Conservation (phyloP, 2,113 vertebrate species). For the Conger conger region DNA sequence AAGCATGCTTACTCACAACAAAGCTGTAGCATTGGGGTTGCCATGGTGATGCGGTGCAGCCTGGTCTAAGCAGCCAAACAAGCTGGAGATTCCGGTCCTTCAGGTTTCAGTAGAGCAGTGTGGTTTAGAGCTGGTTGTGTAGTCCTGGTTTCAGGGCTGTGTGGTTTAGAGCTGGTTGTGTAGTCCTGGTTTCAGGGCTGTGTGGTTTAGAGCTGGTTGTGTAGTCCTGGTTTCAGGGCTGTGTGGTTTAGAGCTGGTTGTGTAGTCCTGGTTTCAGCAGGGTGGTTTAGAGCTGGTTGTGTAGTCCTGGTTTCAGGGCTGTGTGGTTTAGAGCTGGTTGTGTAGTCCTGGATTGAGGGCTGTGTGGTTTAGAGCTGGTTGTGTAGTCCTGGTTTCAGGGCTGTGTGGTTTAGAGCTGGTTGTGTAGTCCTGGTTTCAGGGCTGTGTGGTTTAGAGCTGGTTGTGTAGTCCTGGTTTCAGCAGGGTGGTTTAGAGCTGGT, state of each 20-base stretch:
- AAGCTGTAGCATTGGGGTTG: constrained; percentile 53
- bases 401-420: constrained; percentile 61
- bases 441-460: constrained; percentile 40
- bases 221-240: constrained; percentile 10
- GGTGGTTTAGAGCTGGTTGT: no score
- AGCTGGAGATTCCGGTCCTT: constrained; percentile 71
- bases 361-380: constrained; percentile 38
- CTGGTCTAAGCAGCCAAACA: constrained; percentile 74
- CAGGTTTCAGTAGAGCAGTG: no score
- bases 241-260: constrained; percentile 38
- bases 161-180: constrained; percentile 26
- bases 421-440: constrained; percentile 38
- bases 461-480: constrained; percentile 59
- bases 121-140: constrained; percentile 61
- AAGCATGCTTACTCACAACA: constrained; percentile 43
- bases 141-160: constrained; percentile 31
- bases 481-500: constrained; percentile 60
- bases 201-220: constrained; percentile 29
- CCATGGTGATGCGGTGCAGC: constrained; percentile 61
- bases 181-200: constrained; percentile 31
- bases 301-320: no score
- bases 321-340: constrained; percentile 62
- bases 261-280: constrained; percentile 8
- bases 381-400: constrained; percentile 63
- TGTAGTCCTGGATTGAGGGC: constrained; percentile 29